phyloP scores from a whole-genome alignment of 1,140 invertebrate genomes.

The Pogonognathellus flavescens region DNA sequence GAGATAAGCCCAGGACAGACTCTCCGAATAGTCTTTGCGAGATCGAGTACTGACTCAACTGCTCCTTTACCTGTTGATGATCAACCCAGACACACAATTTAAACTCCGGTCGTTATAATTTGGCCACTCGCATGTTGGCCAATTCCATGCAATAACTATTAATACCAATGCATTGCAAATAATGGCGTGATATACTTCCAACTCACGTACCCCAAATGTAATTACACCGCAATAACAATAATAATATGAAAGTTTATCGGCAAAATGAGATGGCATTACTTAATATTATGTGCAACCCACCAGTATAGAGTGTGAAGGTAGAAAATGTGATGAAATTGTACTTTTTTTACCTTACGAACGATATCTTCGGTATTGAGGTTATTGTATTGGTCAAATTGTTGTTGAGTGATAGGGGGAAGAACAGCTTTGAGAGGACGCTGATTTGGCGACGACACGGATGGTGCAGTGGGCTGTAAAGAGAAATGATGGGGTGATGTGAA shows the following conservation, averaged over 20 bases:
- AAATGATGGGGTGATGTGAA: no score
- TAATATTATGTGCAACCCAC: not conserved
- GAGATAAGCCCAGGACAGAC: conserved; percentile 94
- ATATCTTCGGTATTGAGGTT: conserved; percentile 99
- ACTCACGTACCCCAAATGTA: no score
- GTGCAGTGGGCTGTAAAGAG: conserved; percentile 76
- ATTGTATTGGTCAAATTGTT: conserved; percentile 98
- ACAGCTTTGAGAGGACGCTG: conserved; percentile 94
- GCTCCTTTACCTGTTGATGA: conserved; percentile 86
- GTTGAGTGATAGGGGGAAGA: conserved; percentile 97
- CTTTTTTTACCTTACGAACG: conserved; percentile 83
- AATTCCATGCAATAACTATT: no score
- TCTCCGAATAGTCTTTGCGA: conserved; percentile 98
- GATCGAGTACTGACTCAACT: conserved; percentile 97
- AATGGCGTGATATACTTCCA: no score
- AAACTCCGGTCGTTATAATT: no score
- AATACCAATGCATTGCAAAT: no score
- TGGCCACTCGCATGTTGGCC: no score
- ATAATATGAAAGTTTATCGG: no score
- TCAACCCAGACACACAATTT: not conserved
- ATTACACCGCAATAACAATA: no score
- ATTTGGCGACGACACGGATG: conserved; percentile 80
- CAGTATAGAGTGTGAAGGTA: not conserved
- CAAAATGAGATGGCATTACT: no score
- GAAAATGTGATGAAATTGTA: not conserved